A percentile compares a stretch with the other conserved stretches of the same genome.
Conservation (phyloP, 2,113 vertebrate species). For the Colius striatus region DNA sequence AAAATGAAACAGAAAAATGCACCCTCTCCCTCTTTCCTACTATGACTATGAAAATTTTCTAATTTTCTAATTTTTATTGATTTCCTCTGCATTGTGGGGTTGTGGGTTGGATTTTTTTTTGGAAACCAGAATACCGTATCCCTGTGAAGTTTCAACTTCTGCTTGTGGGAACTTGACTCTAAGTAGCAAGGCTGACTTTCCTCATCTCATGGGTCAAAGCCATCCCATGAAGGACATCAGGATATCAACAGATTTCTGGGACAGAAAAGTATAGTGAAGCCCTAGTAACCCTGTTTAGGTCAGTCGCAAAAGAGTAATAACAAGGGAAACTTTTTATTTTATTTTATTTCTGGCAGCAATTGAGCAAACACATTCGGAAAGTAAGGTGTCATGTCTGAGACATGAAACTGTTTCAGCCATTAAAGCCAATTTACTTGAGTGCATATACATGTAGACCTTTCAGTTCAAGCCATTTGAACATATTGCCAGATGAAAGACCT, state of each 20-base stretch:
- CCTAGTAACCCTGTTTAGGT: background rate
- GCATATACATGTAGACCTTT: background rate
- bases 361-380: background rate
- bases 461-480: background rate
- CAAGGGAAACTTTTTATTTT: too few species aligned
- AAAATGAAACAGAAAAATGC: background rate
- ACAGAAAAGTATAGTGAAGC: background rate
- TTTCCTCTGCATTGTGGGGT: background rate
- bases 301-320: background rate
- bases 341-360: background rate
- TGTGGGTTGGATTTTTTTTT: background rate
- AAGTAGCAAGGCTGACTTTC: background rate
- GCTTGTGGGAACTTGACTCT: conserved; percentile 36
- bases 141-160: background rate
- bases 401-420: background rate
- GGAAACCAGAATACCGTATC: background rate
- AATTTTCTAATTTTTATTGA: background rate
- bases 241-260: background rate
- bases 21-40: background rate
- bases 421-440: background rate
- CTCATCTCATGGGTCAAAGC: background rate
- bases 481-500: background rate
- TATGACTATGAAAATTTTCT: background rate
- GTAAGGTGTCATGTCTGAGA: background rate
- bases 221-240: background rate